Conservation (phyloP, 1,140 invertebrate species). For the Euschistus heros region DNA sequence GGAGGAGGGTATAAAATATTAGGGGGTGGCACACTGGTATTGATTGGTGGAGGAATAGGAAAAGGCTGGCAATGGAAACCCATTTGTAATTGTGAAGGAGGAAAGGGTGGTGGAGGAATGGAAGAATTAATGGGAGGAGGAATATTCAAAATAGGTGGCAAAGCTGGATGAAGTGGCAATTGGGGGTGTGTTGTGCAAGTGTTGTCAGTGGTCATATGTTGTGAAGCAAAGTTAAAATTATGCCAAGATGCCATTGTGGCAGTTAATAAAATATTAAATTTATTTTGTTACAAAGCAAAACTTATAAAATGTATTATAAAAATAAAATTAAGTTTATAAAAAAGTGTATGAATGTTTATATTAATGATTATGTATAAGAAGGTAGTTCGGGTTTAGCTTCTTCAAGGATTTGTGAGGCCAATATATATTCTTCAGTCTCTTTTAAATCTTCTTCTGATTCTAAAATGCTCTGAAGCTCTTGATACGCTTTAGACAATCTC, state of each 20-base stretch:
- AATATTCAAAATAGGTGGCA: not conserved
- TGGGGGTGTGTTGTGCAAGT: not conserved
- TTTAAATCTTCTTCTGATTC: constrained; percentile 63
- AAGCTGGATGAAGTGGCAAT: not conserved
- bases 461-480: constrained; percentile 62
- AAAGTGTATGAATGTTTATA: constrained; percentile 3
- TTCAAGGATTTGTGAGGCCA: constrained; percentile 54
- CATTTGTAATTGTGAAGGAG: not conserved
- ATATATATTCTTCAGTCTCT: constrained; percentile 57
- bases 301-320: constrained; percentile 14
- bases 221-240: constrained; percentile 2
- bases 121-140: not conserved
- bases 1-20: not conserved
- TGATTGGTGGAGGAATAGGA: constrained; percentile 15
- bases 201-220: not conserved
- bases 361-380: constrained; percentile 14
- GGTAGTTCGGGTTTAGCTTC: constrained; percentile 55
- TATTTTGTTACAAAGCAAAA: not conserved
- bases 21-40: constrained; percentile 6
- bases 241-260: not conserved
- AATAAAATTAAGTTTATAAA: constrained; percentile 1
- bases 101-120: not conserved
- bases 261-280: not conserved
- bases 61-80: not conserved
- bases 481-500: constrained; percentile 59